Evolutionary conservation across 1,140 invertebrate species (phyloP), one percentile per base, ranked within the genome.

Genomic region (Hypothenemus hampei): DNA sequence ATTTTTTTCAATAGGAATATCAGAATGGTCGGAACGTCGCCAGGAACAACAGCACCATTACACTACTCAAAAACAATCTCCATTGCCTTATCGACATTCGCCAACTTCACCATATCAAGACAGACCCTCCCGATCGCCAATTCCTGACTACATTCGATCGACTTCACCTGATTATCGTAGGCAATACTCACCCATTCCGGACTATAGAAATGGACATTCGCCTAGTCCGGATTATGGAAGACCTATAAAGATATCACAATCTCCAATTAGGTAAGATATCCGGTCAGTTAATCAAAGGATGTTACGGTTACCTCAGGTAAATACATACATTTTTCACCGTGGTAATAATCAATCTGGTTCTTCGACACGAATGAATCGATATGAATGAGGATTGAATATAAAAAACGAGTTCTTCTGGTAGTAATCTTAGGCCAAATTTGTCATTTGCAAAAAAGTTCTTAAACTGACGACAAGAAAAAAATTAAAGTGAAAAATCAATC

Each of bases 1-100:
- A 29, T 8, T 36, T 36, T 54, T 52, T 23, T 15, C 60, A 57
- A 13, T 24, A 66, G 85, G 86, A 7, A 81, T 89, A 33, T 82
- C 78, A 41, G 86, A 89, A 61, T 89, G 86, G 86, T 83, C 83
- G 1, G 83, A 87, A 63, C 75, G 84, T 15, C 75, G 81, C 58
- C 77, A 76, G 48, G 62, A 73, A 66, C 43, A 69, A 70, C 48
- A 52, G 23, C 59, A 58, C 44, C 37, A 40, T 10, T 44, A 24
- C 33, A 55, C n/a, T 20, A 24, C 45, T 6, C 48, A 58, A 19
- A 52, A 39, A 11, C 40, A 46, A 35, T 57, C 53, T 3, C 58
- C 58, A 15, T 19, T 37, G 39, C 29, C 49, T 15, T 58, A 58
- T 37, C 48, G 53, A 35, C 45, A 40, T 31, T 44, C 40, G 11